Percentiles rank a stretch among this genome's conserved stretches.
These are phyloP conservation scores for Magallana angulata DNA, from an alignment of 1,140 invertebrate genomes.

Conservation along the genomic window DNA sequence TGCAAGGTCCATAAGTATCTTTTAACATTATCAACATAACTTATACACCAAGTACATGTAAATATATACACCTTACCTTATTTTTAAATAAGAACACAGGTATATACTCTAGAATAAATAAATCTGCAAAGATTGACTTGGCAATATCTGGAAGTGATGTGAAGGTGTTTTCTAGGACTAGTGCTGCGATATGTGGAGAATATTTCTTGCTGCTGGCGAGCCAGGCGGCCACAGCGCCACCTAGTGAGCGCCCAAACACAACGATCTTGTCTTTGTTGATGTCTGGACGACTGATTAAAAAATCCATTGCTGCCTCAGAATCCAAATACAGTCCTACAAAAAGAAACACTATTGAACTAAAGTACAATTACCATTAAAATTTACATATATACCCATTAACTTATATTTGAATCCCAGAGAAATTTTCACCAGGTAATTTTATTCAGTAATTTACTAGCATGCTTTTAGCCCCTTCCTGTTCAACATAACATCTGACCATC, in stretches of 20 bases:
- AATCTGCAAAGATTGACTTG: conserved; percentile 65
- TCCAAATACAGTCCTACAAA: conserved; percentile 88
- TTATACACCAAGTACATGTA: background rate
- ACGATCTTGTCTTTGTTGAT: conserved; percentile 92
- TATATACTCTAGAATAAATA: conserved; percentile 64
- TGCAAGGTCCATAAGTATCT: no score
- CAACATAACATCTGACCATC: no score
- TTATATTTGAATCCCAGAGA: no score
- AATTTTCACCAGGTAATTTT: no score
- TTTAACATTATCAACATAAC: no score
- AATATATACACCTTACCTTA: conserved; percentile 64
- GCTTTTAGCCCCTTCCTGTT: no score
- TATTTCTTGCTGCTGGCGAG: conserved; percentile 86
- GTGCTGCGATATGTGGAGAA: conserved; percentile 85
- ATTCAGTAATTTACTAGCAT: no score
- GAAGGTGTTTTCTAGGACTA: conserved; percentile 97
- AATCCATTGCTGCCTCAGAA: conserved; percentile 92
- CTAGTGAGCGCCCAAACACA: conserved; percentile 95
- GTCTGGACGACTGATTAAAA: conserved; percentile 88
- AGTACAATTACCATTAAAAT: background rate
- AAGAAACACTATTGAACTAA: conserved; percentile 18
- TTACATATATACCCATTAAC: background rate
- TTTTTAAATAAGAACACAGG: conserved; percentile 74
- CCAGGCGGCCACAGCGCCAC: conserved; percentile 92
- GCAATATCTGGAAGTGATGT: conserved; percentile 95